Conservation (phyloP, 2,888 invertebrate species). For the Laothoe populi region DNA sequence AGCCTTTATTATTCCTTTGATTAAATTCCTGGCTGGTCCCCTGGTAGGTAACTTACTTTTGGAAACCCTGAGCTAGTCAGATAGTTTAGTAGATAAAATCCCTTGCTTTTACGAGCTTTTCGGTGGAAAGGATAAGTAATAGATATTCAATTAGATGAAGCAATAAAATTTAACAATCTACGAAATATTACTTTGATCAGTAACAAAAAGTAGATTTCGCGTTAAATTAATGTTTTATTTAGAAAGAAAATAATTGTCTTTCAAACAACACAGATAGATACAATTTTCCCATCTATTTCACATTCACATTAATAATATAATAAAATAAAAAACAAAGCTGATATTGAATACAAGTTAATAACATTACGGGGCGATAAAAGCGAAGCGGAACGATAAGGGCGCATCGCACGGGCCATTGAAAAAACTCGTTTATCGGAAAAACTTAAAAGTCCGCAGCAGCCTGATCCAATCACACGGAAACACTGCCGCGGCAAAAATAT, state of each 20-base stretch:
- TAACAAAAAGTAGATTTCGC: neutral
- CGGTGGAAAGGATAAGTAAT: neutral
- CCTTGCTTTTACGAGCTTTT: conserved; percentile 1
- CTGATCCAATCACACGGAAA: conserved; percentile 49
- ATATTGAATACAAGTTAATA: conserved; percentile 7
- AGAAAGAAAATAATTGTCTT: too few relatives aligned
- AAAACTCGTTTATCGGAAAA: conserved; percentile 33
- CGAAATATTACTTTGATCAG: neutral
- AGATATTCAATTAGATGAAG: neutral
- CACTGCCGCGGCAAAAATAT: conserved; percentile 34
- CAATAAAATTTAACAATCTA: neutral
- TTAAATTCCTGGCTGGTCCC: conserved; percentile 5
- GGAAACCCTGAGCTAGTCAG: neutral
- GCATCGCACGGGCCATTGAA: conserved; percentile 22
- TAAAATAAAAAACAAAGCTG: neutral
- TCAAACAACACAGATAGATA: too few relatives aligned
- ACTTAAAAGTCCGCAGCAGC: conserved; percentile 32
- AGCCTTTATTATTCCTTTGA: conserved; percentile 12
- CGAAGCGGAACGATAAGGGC: conserved; percentile 8
- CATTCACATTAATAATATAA: neutral
- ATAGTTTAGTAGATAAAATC: neutral
- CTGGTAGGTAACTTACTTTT: neutral
- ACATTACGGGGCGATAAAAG: conserved; percentile 13
- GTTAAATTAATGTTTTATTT: too few relatives aligned
- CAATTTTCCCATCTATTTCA: too few relatives aligned